A percentile compares a stretch with the other conserved stretches of the same genome.
phyloP scores from a whole-genome alignment of 2,797 vertebrate genomes.

The Pipistrellus pygmaeus region DNA sequence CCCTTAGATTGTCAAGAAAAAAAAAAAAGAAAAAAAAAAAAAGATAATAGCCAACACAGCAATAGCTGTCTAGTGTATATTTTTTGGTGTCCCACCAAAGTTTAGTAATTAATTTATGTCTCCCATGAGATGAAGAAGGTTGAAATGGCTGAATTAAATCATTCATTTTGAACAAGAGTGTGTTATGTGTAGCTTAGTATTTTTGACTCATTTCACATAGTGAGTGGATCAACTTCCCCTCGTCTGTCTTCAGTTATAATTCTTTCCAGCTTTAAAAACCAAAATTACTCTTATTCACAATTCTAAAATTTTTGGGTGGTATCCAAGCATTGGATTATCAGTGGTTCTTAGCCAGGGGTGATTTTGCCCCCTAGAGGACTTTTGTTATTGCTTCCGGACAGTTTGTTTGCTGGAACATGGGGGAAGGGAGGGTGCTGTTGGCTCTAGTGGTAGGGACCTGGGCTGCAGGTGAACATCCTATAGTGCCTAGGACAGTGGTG shows the following conservation, averaged over 20 bases:
- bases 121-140: neutral
- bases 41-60: neutral
- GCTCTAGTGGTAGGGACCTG: neutral
- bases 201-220: neutral
- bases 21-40: neutral
- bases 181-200: neutral
- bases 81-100: neutral
- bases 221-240: neutral
- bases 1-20: neutral
- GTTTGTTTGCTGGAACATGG: neutral
- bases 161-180: neutral
- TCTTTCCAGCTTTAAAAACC: constrained; percentile 48
- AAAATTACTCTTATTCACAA: neutral
- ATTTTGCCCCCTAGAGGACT: neutral
- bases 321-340: neutral
- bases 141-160: neutral
- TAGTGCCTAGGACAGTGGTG: neutral
- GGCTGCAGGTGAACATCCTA: neutral
- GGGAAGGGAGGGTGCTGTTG: neutral
- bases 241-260: neutral
- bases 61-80: neutral
- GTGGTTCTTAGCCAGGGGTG: neutral
- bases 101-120: neutral
- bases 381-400: neutral
- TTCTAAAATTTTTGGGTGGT: neutral